Evolutionary conservation across 1,140 invertebrate species (phyloP), one percentile per base, ranked within the genome.

Genomic region (Uloborus diversus): DNA sequence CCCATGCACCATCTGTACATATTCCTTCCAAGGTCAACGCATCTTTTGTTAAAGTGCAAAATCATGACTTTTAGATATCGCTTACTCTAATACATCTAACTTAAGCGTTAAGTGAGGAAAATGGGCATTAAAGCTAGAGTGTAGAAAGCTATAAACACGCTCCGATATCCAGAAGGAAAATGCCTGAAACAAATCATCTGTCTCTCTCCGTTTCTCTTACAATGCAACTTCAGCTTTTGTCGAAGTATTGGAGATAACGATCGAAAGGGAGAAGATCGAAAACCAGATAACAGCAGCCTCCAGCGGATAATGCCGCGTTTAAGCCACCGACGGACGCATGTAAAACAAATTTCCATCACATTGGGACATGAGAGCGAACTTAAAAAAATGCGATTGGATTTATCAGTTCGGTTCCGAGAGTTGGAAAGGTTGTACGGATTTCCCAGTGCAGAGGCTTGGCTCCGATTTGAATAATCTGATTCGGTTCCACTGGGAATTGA

Each of bases 271-370:
- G 20, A 42, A 65, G 62, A 68, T 68, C 65, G 65, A 68, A 68
- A 68, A 68, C 32, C 65, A 68, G 65, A 68, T 68, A 68, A 68
- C 65, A 53, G 27, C 11, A 20, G 62, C 27, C 33, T 25, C 47
- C 35, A 25, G 23, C 35, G 62, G 62, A 65, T 65, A 65, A 65
- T 65, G 62, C 65, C 33, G 27, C 65, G 65, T 53, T 68, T 68
- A 68, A 68, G 65, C 65, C 65, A 32, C 47, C 42, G 13, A 42
- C 17, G 20, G 65, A 49, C n/a, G n/a, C 65, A 68, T 68, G 65
- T 68, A 68, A 68, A 68, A 68, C 65, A 68, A 68, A 68, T 68
- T 68, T 53, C 65, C 53, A 68, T 68, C 65, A 49, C 65, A 53
- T 68, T 32, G 42, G n/a, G 65, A 68, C 65, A 51, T 13, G 42